These are phyloP conservation scores for Dicrostonyx torquatus DNA, from an alignment of 2,797 vertebrate species.

Conservation along the genomic window DNA sequence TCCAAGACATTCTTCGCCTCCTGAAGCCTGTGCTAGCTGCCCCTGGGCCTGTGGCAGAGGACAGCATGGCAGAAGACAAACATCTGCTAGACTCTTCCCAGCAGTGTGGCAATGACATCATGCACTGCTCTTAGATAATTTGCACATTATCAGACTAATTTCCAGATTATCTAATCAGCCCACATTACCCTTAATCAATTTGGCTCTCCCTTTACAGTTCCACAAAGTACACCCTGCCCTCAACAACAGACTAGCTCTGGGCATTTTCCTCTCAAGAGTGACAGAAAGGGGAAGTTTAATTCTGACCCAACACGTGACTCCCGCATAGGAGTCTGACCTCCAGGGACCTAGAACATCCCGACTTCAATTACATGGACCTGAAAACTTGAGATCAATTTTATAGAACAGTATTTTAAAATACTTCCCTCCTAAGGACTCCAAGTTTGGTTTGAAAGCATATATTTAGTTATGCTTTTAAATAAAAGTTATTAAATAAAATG, in stretches of 20 bases:
- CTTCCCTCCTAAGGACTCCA: conserved; percentile 23
- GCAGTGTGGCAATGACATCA: conserved; percentile 71
- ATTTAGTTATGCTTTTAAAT: conserved; percentile 21
- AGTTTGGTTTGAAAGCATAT: not conserved
- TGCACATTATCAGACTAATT: conserved; percentile 78
- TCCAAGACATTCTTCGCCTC: conserved; percentile 43
- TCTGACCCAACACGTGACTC: not conserved
- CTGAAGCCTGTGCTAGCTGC: not conserved
- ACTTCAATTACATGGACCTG: not conserved
- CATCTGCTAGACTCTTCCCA: conserved; percentile 56
- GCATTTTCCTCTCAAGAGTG: not conserved
- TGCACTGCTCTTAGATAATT: conserved; percentile 75
- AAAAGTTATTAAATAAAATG: conserved; percentile 21
- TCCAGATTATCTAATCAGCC: conserved; percentile 78
- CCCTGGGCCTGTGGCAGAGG: conserved; percentile 40
- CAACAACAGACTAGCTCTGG: not conserved
- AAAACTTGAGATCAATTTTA: conserved; percentile 57
- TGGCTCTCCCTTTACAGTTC: conserved; percentile 45
- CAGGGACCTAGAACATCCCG: not conserved
- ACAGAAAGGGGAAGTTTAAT: not conserved
- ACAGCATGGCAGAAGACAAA: conserved; percentile 55
- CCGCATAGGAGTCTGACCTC: not conserved
- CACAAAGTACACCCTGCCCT: conserved; percentile 47
- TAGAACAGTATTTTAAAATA: not conserved
- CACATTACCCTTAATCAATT: conserved; percentile 73